Evolutionary conservation across 2,113 vertebrate species (phyloP), one percentile per base, ranked within the genome.

Genomic region (Melanerpes aurifrons): DNA sequence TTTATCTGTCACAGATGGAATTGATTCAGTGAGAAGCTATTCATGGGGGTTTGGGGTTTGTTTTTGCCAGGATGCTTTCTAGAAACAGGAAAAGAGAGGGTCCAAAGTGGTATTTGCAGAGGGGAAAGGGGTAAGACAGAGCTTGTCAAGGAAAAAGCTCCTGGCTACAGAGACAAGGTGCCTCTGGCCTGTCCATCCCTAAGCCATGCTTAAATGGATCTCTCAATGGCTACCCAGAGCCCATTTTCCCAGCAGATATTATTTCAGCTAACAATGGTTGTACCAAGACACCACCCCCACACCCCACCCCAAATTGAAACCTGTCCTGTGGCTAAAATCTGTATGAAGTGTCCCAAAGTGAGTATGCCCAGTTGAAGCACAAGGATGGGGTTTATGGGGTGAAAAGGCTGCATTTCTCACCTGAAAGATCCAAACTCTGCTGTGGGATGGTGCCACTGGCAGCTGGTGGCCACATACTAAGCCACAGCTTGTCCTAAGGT

Each of bases 381-480:
- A 56, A 8, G 18, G 37, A 15, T 35, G 6, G 12, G 31, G 58
- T 54, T 78, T 9, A 6, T 5, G 4, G 21, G 35, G 10, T 11
- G 29, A 71, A 87, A 64, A 50, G 4, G 17, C 43, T 29, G 9
- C 25, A 12, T 15, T 67, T 77, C 19, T 25, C 72, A 32, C 25
- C 32, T 14, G 3, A 56, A 63, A 67, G 40, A 54, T 8, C n/a
- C 11, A 5, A 56, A 12, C 15, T 80, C 24, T 53, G 7, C 16
- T 26, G 31, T 26, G 19, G 31, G 6, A 3, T 19, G 19, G 53
- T 24, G 53, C n/a, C 50, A 32, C 78, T 17, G 19, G 29, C 35
- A 69, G 18, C 2, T 0, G 0, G 26, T 4, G 5, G 63, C 21
- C 57, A 63, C 47, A 4, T 16, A 69, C 3, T 48, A 15, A 92